Evolutionary conservation across 1,140 invertebrate genomes (phyloP).

Genomic region (Aphelinus atriplicis): DNA sequence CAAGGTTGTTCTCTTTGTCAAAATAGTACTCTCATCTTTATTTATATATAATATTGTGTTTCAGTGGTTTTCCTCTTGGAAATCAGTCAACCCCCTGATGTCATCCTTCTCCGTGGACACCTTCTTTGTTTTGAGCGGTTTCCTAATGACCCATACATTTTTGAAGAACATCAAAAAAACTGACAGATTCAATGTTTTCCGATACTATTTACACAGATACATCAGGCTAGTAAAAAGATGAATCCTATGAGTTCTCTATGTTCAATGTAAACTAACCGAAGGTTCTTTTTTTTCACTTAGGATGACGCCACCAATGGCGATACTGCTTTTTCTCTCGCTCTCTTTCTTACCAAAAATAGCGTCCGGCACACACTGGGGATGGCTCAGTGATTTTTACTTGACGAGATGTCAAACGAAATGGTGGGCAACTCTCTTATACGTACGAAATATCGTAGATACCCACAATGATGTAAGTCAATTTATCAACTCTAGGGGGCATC

Average conservation of each 20-base stretch:
- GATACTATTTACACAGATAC: constrained; percentile 58
- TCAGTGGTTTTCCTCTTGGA: constrained; percentile 44
- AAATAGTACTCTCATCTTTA: too few relatives aligned
- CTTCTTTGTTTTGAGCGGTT: constrained; percentile 71
- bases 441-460: constrained; percentile 69
- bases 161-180: constrained; percentile 62
- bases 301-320: constrained; percentile 59
- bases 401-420: constrained; percentile 64
- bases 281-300: too few relatives aligned
- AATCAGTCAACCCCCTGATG: constrained; percentile 50
- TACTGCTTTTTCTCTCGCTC: constrained; percentile 56
- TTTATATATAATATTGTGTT: too few relatives aligned
- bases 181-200: constrained; percentile 52
- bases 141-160: constrained; percentile 69
- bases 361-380: constrained; percentile 61
- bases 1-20: too few relatives aligned
- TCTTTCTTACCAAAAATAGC: constrained; percentile 57
- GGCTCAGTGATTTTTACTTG: constrained; percentile 34
- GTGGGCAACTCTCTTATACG: constrained; percentile 71
- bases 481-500: too few relatives aligned
- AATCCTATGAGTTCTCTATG: too few relatives aligned
- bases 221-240: constrained; percentile 43
- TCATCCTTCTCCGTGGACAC: constrained; percentile 66
- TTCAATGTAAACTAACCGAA: too few relatives aligned
- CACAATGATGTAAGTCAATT: constrained; percentile 51